These are phyloP conservation scores for Pseudococcus longispinus DNA, from an alignment of 2,888 invertebrate genomes.

Conservation along the genomic window DNA sequence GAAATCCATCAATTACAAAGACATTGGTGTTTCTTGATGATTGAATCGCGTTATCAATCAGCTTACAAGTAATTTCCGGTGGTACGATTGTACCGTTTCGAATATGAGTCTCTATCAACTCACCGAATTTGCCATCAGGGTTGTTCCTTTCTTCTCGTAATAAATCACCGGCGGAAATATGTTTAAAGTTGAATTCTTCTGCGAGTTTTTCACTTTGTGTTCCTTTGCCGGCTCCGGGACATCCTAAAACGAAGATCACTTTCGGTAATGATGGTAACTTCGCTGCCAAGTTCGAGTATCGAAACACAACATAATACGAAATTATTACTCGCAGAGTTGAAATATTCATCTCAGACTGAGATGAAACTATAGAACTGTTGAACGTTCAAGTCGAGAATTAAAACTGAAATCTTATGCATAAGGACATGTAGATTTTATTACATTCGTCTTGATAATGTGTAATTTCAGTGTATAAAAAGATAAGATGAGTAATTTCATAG, in stretches of 20 bases:
- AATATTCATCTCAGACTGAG: too few relatives aligned
- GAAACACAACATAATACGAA: too few relatives aligned
- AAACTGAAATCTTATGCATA: too few relatives aligned
- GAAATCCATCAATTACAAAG: not conserved
- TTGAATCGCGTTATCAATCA: conserved; percentile 74
- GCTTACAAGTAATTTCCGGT: conserved; percentile 95
- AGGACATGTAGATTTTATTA: too few relatives aligned
- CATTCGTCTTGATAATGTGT: too few relatives aligned
- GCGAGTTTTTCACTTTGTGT: conserved; percentile 93
- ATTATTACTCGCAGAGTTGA: too few relatives aligned
- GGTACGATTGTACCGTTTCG: conserved; percentile 94
- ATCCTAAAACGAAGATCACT: conserved; percentile 96
- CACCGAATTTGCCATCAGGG: conserved; percentile 71
- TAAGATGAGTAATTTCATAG: too few relatives aligned
- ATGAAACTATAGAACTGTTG: too few relatives aligned
- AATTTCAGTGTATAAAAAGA: too few relatives aligned
- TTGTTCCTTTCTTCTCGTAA: conserved; percentile 87
- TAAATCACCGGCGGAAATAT: conserved; percentile 91
- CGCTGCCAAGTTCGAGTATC: too few relatives aligned
- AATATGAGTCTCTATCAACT: conserved; percentile 91
- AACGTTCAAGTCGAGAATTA: too few relatives aligned
- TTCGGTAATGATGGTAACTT: conserved; percentile 67
- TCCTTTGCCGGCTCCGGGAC: conserved; percentile 97
- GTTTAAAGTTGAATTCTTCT: conserved; percentile 79
- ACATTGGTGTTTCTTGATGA: not conserved